These are phyloP conservation scores for Chloroclystis v-ata DNA, from an alignment of 2,888 invertebrate species.

Conservation along the genomic window DNA sequence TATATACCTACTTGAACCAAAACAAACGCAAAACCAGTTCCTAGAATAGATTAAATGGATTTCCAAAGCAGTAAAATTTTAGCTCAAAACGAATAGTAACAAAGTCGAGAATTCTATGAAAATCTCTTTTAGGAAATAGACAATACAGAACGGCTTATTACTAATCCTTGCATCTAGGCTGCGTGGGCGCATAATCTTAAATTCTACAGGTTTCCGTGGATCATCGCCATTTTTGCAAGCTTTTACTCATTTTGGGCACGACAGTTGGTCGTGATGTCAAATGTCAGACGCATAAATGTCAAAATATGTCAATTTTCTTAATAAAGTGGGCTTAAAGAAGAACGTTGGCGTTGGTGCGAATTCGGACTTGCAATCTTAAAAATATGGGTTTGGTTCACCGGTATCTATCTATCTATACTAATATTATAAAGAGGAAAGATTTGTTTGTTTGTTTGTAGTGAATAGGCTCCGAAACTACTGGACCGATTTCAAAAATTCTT, in stretches of 20 bases:
- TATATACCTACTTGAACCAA: too few relatives aligned
- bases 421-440: too few relatives aligned
- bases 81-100: background rate
- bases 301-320: too few relatives aligned
- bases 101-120: background rate
- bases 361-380: too few relatives aligned
- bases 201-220: constrained; percentile 42
- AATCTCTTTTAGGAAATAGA: constrained; percentile 9
- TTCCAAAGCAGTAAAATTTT: background rate
- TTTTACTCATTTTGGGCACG: constrained; percentile 36
- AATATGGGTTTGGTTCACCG: too few relatives aligned
- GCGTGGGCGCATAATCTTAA: constrained; percentile 46
- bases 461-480: too few relatives aligned
- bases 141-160: constrained; percentile 12
- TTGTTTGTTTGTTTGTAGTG: too few relatives aligned
- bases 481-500: too few relatives aligned
- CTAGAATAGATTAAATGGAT: background rate
- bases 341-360: too few relatives aligned
- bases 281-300: constrained; percentile 20
- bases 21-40: too few relatives aligned
- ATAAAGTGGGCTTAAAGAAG: too few relatives aligned
- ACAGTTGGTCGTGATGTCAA: constrained; percentile 30
- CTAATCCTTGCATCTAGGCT: constrained; percentile 23
- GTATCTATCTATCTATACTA: too few relatives aligned
- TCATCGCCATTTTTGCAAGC: constrained; percentile 30